Evolutionary conservation across 2,888 invertebrate species (phyloP).

Genomic region (Ophraella communa): DNA sequence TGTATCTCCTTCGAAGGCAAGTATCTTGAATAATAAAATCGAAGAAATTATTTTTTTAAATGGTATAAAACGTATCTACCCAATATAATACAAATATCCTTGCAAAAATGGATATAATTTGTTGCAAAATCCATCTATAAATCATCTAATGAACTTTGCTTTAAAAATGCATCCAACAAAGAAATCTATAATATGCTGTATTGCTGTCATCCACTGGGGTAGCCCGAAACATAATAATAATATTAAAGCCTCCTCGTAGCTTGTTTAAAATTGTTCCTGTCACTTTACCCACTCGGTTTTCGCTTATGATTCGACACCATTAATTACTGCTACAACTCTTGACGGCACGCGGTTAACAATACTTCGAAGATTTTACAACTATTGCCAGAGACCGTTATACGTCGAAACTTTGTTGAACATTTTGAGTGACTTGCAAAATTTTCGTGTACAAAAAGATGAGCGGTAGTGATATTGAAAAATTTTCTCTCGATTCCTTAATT

Average conservation of each 20-base stretch:
- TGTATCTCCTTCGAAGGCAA: too few relatives aligned
- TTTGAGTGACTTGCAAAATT: constrained; percentile 6
- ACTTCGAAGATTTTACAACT: background rate
- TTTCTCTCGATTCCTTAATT: background rate
- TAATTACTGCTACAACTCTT: constrained; percentile 1
- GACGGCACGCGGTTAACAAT: background rate
- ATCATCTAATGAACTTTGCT: too few relatives aligned
- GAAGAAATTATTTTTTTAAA: too few relatives aligned
- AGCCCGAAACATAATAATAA: background rate
- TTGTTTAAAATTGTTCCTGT: background rate
- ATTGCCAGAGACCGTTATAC: background rate
- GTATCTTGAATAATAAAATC: too few relatives aligned
- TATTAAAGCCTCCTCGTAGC: background rate
- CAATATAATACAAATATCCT: too few relatives aligned
- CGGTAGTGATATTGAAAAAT: background rate
- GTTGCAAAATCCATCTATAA: too few relatives aligned
- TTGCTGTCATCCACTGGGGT: background rate
- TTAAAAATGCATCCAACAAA: too few relatives aligned
- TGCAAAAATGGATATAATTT: too few relatives aligned
- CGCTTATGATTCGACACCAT: background rate
- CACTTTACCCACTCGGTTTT: background rate
- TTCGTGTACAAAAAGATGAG: background rate
- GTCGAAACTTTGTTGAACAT: background rate
- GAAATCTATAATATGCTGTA: too few relatives aligned
- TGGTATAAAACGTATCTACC: too few relatives aligned